Base-by-base conservation (phyloP, 1,140 invertebrate genomes). In the Aphelenchoides besseyi region DNA sequence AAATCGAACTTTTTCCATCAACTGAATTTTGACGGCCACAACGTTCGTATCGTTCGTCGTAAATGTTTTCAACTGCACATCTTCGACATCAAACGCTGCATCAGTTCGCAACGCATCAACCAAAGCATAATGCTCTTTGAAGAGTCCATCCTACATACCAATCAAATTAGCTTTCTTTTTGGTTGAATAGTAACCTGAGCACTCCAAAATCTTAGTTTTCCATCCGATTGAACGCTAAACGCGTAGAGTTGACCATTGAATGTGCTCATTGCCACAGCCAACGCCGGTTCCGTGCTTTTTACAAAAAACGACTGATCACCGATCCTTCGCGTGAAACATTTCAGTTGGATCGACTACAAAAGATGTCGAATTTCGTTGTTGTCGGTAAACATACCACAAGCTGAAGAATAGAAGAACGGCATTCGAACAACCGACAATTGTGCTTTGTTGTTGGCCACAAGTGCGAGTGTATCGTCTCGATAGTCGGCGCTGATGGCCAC, bases 11-110 rank as follows among this genome's bases (percentile, higher is more conserved):
- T 37, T 66, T 53, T 37, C 36, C 12, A 66, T 18, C 63, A 66
- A 1, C 30, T 66, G 63, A 37, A 66, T 37, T 53, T 41, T 66
- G 32, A 66, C 30, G 32, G 36, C 63, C 12, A 66, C n/a, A 28
- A 66, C n/a, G 12, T 3, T 16, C 36, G n/a, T 16, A 37, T 35
- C 48, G 32, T n/a, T n/a, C 12, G 26, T 12, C 12, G 2, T 66
- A 29, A 29, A 66, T 12, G 36, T n/a, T 8, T 66, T 66, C 26
- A 66, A 23, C 12, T 32, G 16, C 2, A 66, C 26, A 30, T 37
- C 36, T 1, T 66, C 63, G n/a, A 66, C 32, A 29, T 66, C 63
- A 53, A 66, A 33, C 26, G 16, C 1, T 12, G 32, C 12, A 36
- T 66, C 8, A 12, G n/a, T 12, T 16, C 36, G 30, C 63, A 66